Base-by-base conservation (phyloP, 1,140 invertebrate species). In the Papilio aristodemus region DNA sequence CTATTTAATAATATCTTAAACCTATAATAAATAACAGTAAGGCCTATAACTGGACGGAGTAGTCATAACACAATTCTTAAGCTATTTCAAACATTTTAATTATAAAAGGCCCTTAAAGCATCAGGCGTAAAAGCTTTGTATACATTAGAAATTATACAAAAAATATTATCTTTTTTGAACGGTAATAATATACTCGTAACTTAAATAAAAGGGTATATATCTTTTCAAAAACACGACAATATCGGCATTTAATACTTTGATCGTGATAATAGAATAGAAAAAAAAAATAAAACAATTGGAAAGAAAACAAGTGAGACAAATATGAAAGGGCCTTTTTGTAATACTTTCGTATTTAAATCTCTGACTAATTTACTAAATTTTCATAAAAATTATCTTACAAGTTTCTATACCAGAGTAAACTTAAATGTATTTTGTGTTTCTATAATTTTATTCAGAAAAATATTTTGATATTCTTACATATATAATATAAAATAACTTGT, bases 21-120 rank as follows among this genome's bases (percentile, higher is more conserved):
- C 14, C 75, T 86, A 87, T 38, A 89, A 90, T 90, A 90, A 90
- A 89, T 89, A 90, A 90, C 82, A 84, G 78, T 84, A 86, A 82
- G 80, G 79, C 73, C 73, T 79, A 84, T 72, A 77, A 78, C 64
- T 85, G 87, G 87, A 90, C 86, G 87, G 87, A 89, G 66, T 67
- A n/a, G 64, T 69, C 58, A 17, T 66, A 68, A 41, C 22, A 32
- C 50, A 73, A 27, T 74, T 71, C 71, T 59, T 19, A 60, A 60
- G n/a, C 14, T 17, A 60, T 17, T 60, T 11, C 7, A 10, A 36
- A 38, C 9, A 36, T 19, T 14, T 36, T 37, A 17, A 60, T 37
- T 38, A 9, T 14, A 36, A 27, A n/a, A 36, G n/a, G n/a, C 19
- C 22, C 6, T 58, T n/a, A n/a, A n/a, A n/a, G n/a, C n/a, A n/a